Percentiles rank a stretch among this genome's conserved stretches.
These are phyloP conservation scores for Dolichotis patagonum DNA, from an alignment of 2,113 vertebrate genomes.

Conservation along the genomic window DNA sequence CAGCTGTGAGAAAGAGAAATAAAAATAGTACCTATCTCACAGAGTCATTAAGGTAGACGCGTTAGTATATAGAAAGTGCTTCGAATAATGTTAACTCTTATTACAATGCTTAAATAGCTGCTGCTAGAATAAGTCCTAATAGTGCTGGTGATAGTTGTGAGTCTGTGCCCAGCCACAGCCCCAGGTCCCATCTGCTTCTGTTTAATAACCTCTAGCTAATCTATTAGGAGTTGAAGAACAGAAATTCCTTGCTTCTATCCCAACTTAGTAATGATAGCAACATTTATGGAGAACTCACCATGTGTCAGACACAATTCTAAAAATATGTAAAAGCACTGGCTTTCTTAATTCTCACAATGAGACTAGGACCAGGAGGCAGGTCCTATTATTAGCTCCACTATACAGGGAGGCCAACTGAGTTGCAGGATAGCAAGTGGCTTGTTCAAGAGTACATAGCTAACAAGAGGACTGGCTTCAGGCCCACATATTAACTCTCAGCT, in stretches of 20 bases:
- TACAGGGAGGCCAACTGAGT: neutral
- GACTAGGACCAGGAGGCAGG: neutral
- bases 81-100: neutral
- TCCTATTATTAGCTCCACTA: neutral
- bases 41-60: neutral
- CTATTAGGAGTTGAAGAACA: neutral
- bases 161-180: neutral
- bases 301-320: neutral
- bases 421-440: neutral
- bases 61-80: neutral
- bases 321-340: neutral
- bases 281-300: neutral
- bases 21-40: neutral
- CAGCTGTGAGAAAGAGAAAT: neutral
- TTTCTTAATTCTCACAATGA: neutral
- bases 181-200: neutral
- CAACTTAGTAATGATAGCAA: neutral
- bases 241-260: neutral
- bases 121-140: neutral
- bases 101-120: neutral
- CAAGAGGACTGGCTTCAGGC: neutral
- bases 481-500: neutral
- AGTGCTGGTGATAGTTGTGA: neutral
- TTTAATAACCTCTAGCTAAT: neutral
- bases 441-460: neutral